phyloP scores from a whole-genome alignment of 2,113 vertebrate species.

The Thermophis baileyi region DNA sequence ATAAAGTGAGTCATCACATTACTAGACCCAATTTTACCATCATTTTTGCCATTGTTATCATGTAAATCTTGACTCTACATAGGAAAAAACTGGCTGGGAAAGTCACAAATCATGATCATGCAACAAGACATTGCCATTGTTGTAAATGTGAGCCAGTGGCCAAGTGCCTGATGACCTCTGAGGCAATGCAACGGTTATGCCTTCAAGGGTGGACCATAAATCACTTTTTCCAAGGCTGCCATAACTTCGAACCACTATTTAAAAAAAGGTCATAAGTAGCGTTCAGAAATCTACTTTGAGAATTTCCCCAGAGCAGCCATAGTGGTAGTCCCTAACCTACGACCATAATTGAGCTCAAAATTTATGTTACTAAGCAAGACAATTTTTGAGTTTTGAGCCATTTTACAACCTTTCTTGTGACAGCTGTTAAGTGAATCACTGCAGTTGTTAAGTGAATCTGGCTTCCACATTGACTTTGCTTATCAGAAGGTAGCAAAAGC shows the following conservation, averaged over 20 bases:
- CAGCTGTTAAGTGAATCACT: neutral
- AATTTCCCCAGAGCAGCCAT: neutral
- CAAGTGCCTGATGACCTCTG: neutral
- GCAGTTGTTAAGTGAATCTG: neutral
- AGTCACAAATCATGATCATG: neutral
- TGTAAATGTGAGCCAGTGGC: neutral
- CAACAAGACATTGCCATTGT: neutral
- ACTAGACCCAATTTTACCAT: neutral
- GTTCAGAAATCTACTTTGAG: rapidly evolving
- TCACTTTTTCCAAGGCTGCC: neutral
- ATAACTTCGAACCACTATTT: neutral
- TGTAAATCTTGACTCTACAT: neutral
- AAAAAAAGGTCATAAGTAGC: neutral
- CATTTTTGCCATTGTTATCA: neutral
- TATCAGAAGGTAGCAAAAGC: neutral
- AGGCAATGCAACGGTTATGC: neutral
- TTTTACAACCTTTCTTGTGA: neutral
- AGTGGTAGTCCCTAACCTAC: neutral
- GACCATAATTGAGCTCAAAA: neutral
- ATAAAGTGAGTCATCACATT: neutral
- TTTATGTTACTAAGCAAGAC: neutral
- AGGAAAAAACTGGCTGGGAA: neutral
- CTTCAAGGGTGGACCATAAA: neutral
- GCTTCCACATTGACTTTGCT: neutral
- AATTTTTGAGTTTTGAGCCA: neutral